Evolutionary conservation across 2,113 vertebrate species (phyloP).

Genomic region (Lipophrys pholis): DNA sequence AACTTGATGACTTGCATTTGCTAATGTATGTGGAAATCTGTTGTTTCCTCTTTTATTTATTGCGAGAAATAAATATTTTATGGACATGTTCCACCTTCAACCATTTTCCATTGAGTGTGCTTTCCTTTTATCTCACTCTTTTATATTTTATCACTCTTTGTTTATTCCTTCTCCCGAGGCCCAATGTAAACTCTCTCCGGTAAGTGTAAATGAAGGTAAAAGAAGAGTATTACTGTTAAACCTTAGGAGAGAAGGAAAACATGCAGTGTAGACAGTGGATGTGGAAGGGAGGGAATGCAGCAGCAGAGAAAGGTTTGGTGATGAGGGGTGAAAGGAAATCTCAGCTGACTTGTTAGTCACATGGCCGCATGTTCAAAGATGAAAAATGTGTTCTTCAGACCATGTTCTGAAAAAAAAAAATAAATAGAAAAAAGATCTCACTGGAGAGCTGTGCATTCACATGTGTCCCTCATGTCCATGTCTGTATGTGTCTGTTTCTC

Average conservation of each 20-base stretch:
- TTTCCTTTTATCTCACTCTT: background rate
- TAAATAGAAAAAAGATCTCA: too few species aligned
- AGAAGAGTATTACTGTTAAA: slow-evolving; percentile 7
- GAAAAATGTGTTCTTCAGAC: slow-evolving; percentile 33
- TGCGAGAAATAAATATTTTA: background rate
- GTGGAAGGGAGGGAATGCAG: background rate
- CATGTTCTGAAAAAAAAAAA: slow-evolving; percentile 25
- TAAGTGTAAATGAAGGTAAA: slow-evolving; percentile 29
- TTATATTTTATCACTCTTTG: slow-evolving; percentile 26
- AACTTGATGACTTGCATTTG: slow-evolving; percentile 4
- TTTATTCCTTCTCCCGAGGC: slow-evolving; percentile 13
- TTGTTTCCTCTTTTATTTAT: background rate
- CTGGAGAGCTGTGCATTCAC: slow-evolving; percentile 30
- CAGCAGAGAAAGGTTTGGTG: background rate
- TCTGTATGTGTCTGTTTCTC: background rate
- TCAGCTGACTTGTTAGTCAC: slow-evolving; percentile 60
- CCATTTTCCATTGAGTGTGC: background rate
- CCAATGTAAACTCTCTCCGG: slow-evolving; percentile 8
- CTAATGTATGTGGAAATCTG: background rate
- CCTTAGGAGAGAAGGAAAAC: slow-evolving; percentile 17
- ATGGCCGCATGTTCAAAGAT: slow-evolving; percentile 49
- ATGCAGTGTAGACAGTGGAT: background rate
- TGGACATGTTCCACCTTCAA: background rate
- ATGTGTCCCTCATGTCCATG: background rate
- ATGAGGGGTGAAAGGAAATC: slow-evolving; percentile 25